Percentiles rank a stretch among this genome's conserved stretches.
phyloP scores from a whole-genome alignment of 2,113 vertebrate genomes.

The Seriola aureovittata region DNA sequence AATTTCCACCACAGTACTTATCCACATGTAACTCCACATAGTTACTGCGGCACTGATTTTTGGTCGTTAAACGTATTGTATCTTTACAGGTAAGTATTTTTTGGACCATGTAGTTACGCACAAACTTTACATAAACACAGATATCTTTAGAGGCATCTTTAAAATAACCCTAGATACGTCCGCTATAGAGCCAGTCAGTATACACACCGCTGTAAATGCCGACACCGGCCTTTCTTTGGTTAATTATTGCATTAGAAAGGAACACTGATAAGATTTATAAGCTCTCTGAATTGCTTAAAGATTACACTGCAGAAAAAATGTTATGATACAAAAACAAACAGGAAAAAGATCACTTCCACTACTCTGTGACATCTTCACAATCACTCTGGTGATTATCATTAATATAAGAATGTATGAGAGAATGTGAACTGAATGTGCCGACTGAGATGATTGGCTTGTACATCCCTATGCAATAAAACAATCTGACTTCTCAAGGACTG shows the following conservation, averaged over 20 bases:
- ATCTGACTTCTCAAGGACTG: slow-evolving; percentile 23
- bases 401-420: background rate
- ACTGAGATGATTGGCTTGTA: background rate
- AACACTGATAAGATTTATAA: slow-evolving; percentile 55
- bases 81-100: too few relatives aligned
- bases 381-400: background rate
- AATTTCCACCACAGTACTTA: background rate
- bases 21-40: background rate
- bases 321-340: background rate
- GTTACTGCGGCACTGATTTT: background rate
- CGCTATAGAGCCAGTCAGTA: background rate
- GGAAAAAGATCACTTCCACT: background rate
- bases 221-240: slow-evolving; percentile 7
- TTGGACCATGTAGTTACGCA: background rate
- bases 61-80: too few relatives aligned
- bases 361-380: background rate
- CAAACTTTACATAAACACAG: background rate
- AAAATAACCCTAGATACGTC: background rate
- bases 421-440: background rate
- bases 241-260: slow-evolving; percentile 51
- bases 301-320: background rate
- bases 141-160: background rate
- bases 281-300: background rate
- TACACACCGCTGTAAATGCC: background rate
- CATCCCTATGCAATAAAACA: slow-evolving; percentile 14